Conservation (phyloP, 2,888 invertebrate species). For the Agonopterix alstromeriana region DNA sequence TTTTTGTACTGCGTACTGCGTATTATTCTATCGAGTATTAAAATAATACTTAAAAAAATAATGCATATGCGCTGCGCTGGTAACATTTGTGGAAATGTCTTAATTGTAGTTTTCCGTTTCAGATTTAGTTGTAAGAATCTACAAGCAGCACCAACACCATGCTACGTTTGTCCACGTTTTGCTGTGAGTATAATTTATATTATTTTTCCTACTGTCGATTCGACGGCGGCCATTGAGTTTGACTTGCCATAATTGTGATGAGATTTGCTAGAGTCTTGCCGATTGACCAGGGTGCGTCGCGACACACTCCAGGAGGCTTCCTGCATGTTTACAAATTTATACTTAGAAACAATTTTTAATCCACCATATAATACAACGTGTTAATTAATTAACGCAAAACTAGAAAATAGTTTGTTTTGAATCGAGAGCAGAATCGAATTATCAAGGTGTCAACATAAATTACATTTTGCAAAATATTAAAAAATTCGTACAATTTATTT, state of each 20-base stretch:
- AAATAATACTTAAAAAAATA: not conserved
- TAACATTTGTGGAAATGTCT: not conserved
- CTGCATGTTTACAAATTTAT: not conserved
- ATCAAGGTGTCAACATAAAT: too few species aligned
- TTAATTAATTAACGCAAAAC: too few species aligned
- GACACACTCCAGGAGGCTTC: not conserved
- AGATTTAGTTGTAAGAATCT: conserved; percentile 52
- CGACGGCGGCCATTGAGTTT: not conserved
- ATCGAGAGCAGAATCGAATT: too few species aligned
- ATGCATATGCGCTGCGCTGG: too few species aligned
- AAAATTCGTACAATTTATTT: too few species aligned
- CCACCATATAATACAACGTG: too few species aligned
- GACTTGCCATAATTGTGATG: not conserved
- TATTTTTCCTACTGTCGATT: not conserved
- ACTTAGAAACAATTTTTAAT: not conserved
- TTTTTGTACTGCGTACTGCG: not conserved
- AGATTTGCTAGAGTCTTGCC: not conserved
- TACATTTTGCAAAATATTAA: too few species aligned
- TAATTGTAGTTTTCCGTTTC: conserved; percentile 25
- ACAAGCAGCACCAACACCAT: conserved; percentile 62
- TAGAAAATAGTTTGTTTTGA: too few species aligned
- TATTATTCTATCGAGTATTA: not conserved
- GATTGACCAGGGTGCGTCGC: not conserved
- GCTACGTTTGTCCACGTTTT: conserved; percentile 69
- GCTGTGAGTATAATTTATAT: conserved; percentile 44